Conservation (phyloP, 2,797 vertebrate species). For the Spinibarbus caldwelli region DNA sequence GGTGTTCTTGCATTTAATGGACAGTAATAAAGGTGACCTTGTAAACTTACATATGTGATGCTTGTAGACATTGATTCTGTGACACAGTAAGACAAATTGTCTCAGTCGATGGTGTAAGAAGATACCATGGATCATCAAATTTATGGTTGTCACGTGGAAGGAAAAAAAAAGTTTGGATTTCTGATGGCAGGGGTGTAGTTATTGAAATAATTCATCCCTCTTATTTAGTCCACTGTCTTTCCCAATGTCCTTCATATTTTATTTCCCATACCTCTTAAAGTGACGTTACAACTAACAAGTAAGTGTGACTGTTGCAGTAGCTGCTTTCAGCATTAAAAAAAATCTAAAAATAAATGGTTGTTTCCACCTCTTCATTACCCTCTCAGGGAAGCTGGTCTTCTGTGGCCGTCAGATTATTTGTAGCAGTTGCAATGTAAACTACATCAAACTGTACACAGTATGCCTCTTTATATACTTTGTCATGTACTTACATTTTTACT, state of each 20-base stretch:
- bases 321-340: constrained; percentile 4
- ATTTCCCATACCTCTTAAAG: constrained; percentile 30
- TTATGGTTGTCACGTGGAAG: neutral
- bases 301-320: neutral
- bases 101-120: neutral
- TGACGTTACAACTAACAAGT: neutral
- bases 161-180: neutral
- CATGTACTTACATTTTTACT: neutral
- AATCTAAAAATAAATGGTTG: neutral
- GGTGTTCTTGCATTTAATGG: neutral
- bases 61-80: neutral
- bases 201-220: neutral
- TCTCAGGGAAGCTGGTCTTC: neutral
- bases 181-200: neutral
- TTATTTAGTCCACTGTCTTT: constrained; percentile 17
- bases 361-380: neutral
- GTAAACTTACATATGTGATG: neutral
- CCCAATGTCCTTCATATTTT: constrained; percentile 12
- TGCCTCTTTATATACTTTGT: neutral
- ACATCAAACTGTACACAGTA: neutral
- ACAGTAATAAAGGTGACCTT: neutral
- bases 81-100: neutral
- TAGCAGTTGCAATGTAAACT: neutral
- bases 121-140: neutral
- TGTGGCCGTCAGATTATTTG: neutral